phyloP scores from a whole-genome alignment of 2,113 vertebrate species.

The Tor tambroides region DNA sequence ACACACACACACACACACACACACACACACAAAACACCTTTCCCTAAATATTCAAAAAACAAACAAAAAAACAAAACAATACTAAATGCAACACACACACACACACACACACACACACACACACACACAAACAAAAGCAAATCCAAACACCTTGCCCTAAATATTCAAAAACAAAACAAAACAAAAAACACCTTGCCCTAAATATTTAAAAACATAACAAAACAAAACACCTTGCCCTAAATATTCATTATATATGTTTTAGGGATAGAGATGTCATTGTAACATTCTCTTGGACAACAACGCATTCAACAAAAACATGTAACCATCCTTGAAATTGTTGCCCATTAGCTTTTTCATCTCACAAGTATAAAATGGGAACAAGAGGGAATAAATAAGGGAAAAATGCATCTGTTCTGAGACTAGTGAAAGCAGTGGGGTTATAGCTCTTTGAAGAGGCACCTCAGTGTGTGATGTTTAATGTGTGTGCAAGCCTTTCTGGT shows the following conservation, averaged over 20 bases:
- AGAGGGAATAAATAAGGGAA: not conserved
- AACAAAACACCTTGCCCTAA: not conserved
- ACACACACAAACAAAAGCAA: fast-evolving
- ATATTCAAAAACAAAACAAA: not conserved
- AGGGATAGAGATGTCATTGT: not conserved
- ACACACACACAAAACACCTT: not conserved
- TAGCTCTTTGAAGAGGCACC: not conserved
- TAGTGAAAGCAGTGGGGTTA: not conserved
- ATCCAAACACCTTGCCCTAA: not conserved
- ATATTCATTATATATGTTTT: not conserved
- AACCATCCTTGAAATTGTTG: not conserved
- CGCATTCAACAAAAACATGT: not conserved
- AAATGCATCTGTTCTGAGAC: not conserved
- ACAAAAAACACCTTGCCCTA: no score
- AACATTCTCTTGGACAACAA: not conserved
- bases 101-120: not conserved
- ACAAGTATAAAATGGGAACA: not conserved
- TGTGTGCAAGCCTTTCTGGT: not conserved
- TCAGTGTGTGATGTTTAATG: slow-evolving; percentile 2
- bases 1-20: no score
- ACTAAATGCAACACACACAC: not conserved
- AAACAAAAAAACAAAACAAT: not conserved
- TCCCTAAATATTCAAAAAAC: no score
- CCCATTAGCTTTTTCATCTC: not conserved
- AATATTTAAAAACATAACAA: no score